phyloP scores from a whole-genome alignment of 1,140 invertebrate genomes.

The Eueides isabella region DNA sequence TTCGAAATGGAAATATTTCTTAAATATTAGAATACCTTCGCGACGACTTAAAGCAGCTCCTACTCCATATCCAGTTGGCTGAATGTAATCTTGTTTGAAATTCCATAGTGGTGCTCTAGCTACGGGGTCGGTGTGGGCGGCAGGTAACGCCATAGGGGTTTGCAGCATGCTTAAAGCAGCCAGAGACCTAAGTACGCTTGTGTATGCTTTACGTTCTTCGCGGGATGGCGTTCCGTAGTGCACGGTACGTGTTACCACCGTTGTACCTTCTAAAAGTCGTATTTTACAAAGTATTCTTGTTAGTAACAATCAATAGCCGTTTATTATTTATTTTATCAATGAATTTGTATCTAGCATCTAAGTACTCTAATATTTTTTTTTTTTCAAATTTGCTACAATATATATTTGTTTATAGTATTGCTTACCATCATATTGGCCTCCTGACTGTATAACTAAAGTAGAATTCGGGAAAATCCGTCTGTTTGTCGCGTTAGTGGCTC shows the following conservation, averaged over 20 bases:
- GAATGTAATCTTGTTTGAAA: constrained; percentile 90
- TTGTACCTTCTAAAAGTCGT: constrained; percentile 90
- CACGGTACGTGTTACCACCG: constrained; percentile 95
- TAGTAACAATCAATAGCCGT: no score
- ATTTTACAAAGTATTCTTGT: not conserved
- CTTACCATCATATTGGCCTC: constrained; percentile 87
- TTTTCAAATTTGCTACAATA: not conserved
- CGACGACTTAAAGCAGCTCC: constrained; percentile 93
- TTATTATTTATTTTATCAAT: no score
- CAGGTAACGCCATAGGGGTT: constrained; percentile 86
- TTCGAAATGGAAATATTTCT: not conserved
- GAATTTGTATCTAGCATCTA: no score
- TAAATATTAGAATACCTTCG: constrained; percentile 85
- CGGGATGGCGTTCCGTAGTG: constrained; percentile 92
- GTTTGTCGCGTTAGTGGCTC: constrained; percentile 89
- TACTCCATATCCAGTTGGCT: constrained; percentile 95
- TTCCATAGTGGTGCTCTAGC: constrained; percentile 92
- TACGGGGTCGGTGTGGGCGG: constrained; percentile 88
- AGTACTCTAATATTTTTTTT: no score
- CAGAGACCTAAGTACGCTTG: constrained; percentile 93
- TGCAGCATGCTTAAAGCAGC: constrained; percentile 88
- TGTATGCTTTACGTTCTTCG: constrained; percentile 92
- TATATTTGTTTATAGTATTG: not conserved
- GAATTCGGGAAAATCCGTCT: constrained; percentile 86
- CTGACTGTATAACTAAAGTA: constrained; percentile 87